Percentiles rank a stretch among this genome's conserved stretches.
phyloP scores from a whole-genome alignment of 2,888 invertebrate species.

The Anthophora plumipes region DNA sequence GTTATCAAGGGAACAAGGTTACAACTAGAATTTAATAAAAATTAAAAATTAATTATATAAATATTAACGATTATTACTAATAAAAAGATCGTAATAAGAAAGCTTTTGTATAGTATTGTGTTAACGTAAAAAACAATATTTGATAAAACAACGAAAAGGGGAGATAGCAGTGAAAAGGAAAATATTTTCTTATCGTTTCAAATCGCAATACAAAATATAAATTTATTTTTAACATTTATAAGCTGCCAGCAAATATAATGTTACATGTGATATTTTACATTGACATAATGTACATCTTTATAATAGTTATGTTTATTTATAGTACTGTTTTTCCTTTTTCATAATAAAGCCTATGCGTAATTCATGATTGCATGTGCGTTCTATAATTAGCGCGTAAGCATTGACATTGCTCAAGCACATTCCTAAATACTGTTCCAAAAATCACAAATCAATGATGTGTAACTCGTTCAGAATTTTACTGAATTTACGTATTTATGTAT shows the following conservation, averaged over 20 bases:
- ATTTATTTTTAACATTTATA: background rate
- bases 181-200: conserved; percentile 1
- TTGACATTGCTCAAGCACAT: conserved; percentile 41
- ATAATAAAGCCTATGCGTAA: conserved; percentile 41
- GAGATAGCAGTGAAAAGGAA: background rate
- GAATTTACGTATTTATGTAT: background rate
- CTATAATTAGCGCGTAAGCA: conserved; percentile 53
- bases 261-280: background rate
- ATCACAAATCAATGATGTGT: conserved; percentile 32
- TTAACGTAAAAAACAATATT: background rate
- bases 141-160: conserved; percentile 18
- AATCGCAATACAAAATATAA: background rate
- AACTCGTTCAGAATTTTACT: conserved; percentile 9
- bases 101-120: background rate
- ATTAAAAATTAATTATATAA: too few relatives aligned
- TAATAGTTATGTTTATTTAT: conserved; percentile 22
- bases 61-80: background rate
- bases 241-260: background rate
- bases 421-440: conserved; percentile 49
- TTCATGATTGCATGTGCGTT: conserved; percentile 45
- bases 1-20: too few relatives aligned
- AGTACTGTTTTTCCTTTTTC: conserved; percentile 14
- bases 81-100: background rate
- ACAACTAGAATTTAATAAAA: too few relatives aligned
- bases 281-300: background rate